phyloP scores from a whole-genome alignment of 2,888 invertebrate genomes.

The Epiblema foenella region DNA sequence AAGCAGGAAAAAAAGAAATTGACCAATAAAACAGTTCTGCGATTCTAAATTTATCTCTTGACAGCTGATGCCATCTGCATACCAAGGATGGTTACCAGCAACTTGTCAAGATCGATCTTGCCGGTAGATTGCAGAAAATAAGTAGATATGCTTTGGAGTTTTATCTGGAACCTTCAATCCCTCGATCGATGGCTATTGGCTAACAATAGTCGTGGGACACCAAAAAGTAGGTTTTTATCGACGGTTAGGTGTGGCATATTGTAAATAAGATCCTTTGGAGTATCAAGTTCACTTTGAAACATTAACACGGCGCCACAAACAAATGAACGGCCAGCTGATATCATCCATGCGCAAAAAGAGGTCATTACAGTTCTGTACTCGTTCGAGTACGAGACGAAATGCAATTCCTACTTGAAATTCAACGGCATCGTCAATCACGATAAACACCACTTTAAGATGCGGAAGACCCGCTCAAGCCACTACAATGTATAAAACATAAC shows the following conservation, averaged over 20 bases:
- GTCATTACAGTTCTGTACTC: constrained; percentile 30
- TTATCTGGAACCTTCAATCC: neutral
- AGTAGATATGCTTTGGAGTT: constrained; percentile 29
- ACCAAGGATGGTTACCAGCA: constrained; percentile 61
- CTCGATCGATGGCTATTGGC: neutral
- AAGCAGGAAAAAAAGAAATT: constrained; percentile 5
- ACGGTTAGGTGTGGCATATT: neutral
- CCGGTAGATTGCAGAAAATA: constrained; percentile 49
- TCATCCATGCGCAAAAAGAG: constrained; percentile 23
- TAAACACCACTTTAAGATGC: constrained; percentile 38
- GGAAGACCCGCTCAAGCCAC: constrained; percentile 40
- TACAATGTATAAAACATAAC: constrained; percentile 49
- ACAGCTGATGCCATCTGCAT: constrained; percentile 63
- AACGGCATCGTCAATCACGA: constrained; percentile 20
- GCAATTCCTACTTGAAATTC: constrained; percentile 34
- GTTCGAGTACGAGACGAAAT: constrained; percentile 27
- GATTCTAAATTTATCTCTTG: constrained; percentile 66
- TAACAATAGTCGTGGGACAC: neutral
- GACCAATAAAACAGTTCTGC: constrained; percentile 44
- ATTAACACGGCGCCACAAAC: constrained; percentile 1
- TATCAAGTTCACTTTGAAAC: neutral
- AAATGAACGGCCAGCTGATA: constrained; percentile 26
- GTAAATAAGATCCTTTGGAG: neutral
- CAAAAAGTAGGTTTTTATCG: neutral
- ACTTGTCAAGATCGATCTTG: constrained; percentile 62